Evolutionary conservation across 1,140 invertebrate genomes (phyloP).

Genomic region (Zaprionus taronus): DNA sequence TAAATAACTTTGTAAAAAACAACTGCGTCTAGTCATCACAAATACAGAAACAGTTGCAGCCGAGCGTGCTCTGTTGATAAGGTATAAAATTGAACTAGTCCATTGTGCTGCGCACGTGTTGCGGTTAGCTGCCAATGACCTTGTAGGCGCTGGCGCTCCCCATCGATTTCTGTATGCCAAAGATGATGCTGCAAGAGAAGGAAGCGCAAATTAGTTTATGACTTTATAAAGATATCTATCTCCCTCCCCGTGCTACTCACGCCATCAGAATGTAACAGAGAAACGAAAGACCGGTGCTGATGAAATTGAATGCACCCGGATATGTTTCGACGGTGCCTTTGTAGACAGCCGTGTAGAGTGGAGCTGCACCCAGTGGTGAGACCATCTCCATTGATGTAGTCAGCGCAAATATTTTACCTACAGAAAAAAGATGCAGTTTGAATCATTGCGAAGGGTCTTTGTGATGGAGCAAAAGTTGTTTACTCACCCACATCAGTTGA

Average conservation of each 20-base stretch:
- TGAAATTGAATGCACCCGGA: conserved; percentile 86
- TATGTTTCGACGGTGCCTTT: conserved; percentile 85
- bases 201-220: background rate
- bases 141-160: conserved; percentile 40
- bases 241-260: conserved; percentile 82
- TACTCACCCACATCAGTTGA: conserved; percentile 87
- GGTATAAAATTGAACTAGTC: conserved; percentile 39
- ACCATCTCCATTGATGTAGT: conserved; percentile 87
- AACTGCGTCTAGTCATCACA: conserved; percentile 34
- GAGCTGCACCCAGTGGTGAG: conserved; percentile 86
- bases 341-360: conserved; percentile 88
- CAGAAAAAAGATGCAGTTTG: background rate
- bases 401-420: conserved; percentile 88
- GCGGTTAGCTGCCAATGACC: conserved; percentile 53
- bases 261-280: conserved; percentile 84
- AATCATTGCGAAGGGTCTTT: background rate
- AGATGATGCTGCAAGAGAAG: conserved; percentile 47
- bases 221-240: background rate
- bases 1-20: conserved; percentile 14
- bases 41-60: conserved; percentile 10
- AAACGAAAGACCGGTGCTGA: conserved; percentile 83
- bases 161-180: conserved; percentile 62
- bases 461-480: background rate
- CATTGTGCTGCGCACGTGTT: background rate
- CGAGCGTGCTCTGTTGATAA: conserved; percentile 8